Conservation (phyloP, 2,113 vertebrate species). For the Trematocara variabile region DNA sequence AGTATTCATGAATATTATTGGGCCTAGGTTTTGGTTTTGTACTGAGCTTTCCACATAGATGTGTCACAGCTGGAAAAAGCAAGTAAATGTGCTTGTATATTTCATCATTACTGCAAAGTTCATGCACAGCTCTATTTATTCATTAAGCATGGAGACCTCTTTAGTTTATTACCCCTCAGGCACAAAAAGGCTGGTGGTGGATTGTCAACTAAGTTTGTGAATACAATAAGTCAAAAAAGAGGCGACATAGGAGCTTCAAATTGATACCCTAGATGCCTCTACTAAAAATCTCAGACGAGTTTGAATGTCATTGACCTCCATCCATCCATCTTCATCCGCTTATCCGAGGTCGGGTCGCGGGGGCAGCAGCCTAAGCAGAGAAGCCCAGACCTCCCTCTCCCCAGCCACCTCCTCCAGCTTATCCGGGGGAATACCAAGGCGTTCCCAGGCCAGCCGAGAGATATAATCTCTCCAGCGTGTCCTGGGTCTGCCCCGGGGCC, state of each 20-base stretch:
- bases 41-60: not conserved
- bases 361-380: too few relatives aligned
- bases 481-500: too few relatives aligned
- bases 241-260: not conserved
- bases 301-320: not conserved
- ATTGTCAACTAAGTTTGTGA: not conserved
- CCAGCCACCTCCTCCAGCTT: too few relatives aligned
- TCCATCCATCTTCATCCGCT: too few relatives aligned
- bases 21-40: not conserved
- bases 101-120: not conserved
- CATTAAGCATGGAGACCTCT: not conserved
- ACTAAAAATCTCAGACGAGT: not conserved
- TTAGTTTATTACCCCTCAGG: not conserved
- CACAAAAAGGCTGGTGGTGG: rapidly evolving
- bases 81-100: not conserved
- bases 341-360: too few relatives aligned
- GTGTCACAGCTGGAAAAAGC: not conserved
- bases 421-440: too few relatives aligned
- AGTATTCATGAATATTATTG: not conserved
- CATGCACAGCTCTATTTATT: not conserved
- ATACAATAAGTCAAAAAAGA: not conserved
- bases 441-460: too few relatives aligned
- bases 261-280: not conserved
- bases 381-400: too few relatives aligned
- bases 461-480: too few relatives aligned